Base-by-base conservation (phyloP, 2,888 invertebrate genomes). In the Aspidapion aeneum region DNA sequence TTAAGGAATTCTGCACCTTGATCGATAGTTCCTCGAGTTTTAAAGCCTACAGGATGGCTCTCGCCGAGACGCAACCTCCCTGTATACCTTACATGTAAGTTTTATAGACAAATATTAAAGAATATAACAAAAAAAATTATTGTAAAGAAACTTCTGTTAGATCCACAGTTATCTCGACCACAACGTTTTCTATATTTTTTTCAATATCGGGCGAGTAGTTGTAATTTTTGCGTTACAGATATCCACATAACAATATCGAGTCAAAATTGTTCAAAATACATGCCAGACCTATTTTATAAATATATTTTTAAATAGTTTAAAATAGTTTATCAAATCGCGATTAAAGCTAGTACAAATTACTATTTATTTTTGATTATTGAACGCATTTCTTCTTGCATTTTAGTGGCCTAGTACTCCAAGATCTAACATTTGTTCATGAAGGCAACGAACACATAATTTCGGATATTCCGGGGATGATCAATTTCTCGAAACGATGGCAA, bases 61-160 rank as follows among this genome's bases (percentile, higher is more conserved):
- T 99, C 70, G 91, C 94, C 2, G 96, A 96, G 77, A 96, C 98
- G 2, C 91, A 93, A 77, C 97, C 98, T 35, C 99, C 99, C 35
- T 98, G 98, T 80, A 97, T 99, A 82, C 99, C 99, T 1, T 99
- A 99, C 81, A 96, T 99, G 98, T 98, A 82, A 87, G 91, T 86
- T 58, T 18, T 57, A 3, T 49, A 16, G n/a, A n/a, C n/a, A n/a
- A n/a, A n/a, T n/a, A 48, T 48, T 48, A 12, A 48, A 7, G 18
- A 17, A 54, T 17, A 54, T 54, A 54, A 7, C 54, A 54, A 54
- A 54, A 54, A 54, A 54, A 12, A 7, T 12, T n/a, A n/a, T n/a
- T n/a, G 18, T n/a, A 54, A 54, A 54, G 18, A 7, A 54, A 54
- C 12, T 17, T 12, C 12, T 54, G 12, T 54, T 12, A 54, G 49